Evolutionary conservation across 2,797 vertebrate genomes (phyloP), one percentile per base, ranked within the genome.

Genomic region (Gymnothorax reevesii): DNA sequence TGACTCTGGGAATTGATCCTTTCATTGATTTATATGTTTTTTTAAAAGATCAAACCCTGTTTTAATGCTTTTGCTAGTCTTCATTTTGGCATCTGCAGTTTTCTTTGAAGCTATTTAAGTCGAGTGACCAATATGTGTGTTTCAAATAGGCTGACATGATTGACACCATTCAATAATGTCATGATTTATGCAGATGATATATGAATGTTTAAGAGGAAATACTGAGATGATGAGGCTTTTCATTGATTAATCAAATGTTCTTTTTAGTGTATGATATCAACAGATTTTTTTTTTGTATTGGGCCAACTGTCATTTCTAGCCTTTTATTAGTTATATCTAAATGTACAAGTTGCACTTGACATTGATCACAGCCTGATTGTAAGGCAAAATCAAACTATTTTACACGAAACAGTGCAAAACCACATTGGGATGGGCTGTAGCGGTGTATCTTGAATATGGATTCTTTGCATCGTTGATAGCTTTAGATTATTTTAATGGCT

Each of bases 1-100:
- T 82, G 79, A 84, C 89, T 90, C 88, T 82, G 55, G 0, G 87
- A 89, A 93, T 95, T 95, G 94, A 95, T 95, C 92, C 93, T 84
- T 69, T 88, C 92, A 95, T 94, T 94, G 94, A 95, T 95, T 95
- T 94, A 90, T 93, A 7, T 79, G 1, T 6, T 6, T 79, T 22
- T 79, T 54, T 79, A 20, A 6, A 54, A 93, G 93, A 95, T 95
- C 88, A 89, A 89, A 87, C 84, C 92, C 91, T 90, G 90, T 95
- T 94, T 91, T 92, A 92, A 93, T 92, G 93, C 94, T 92, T 91
- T 92, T 93, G 90, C 91, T 94, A 91, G 92, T 93, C 93, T 94
- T 89, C 91, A 89, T 95, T 94, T 92, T 93, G 92, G 94, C 93
- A 92, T 92, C 91, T 90, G 92, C 91, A 92, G 92, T 91, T 92